Base-by-base conservation (phyloP, 2,797 vertebrate species). In the Melanotaenia trifasciata region DNA sequence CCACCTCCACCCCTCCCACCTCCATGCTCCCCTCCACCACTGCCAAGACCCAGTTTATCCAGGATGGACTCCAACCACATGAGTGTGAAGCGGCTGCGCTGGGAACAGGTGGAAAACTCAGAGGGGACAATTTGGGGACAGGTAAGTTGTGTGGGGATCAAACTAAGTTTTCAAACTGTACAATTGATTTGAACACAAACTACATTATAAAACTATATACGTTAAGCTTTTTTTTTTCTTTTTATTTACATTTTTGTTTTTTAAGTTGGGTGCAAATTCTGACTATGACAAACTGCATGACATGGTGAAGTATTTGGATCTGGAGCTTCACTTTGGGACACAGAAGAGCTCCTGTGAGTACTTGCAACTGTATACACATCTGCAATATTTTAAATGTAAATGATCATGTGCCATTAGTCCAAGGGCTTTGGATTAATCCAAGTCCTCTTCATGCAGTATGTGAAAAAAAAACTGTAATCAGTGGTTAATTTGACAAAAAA, bases 101-200 rank as follows among this genome's bases (percentile, higher is more conserved):
- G 98, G 98, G 98, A 99, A 89, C 98, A 99, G 84, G 97, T 99
- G 92, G 97, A 99, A 87, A 98, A 99, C 86, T 99, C 98, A 0
- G 98, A 99, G 83, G 98, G 98, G 51, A 99, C 98, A 33, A 99
- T 99, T 84, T 99, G 98, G 98, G 98, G 98, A 6, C 97, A 99
- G 96, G 98, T 96, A 81, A 89, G 63, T 20, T 43, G 5, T 64
- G 16, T 13, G 3, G 14, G 7, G 10, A 33, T 58, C 3, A 13
- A 12, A 10, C 24, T 35, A 38, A 3, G 11, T 5, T 4, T n/a
- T 61, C 36, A 47, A 40, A 47, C 57, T 53, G 3, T 70, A 2
- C 14, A 20, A n/a, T 18, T 11, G 0, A 35, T 66, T 35, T 47
- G n/a, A 20, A 66, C 58, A 64, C 16, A 30, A 1, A 47, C 40